Conservation (phyloP, 2,113 vertebrate species). For the Elachura formosa region DNA sequence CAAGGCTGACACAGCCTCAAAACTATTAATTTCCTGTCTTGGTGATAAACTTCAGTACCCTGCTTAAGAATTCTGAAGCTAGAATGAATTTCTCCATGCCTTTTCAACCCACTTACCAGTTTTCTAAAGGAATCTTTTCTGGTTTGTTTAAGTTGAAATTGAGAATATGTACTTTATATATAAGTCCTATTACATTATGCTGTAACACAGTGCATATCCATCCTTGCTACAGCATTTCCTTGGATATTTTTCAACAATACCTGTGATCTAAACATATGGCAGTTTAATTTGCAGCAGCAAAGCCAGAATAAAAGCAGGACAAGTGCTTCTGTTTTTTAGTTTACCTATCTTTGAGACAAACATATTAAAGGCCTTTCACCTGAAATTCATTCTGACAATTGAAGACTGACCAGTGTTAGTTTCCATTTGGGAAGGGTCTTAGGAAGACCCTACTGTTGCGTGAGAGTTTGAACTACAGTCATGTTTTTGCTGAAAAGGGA, state of each 20-base stretch:
- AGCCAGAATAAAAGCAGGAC: background rate
- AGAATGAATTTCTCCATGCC: background rate
- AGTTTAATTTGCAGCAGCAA: background rate
- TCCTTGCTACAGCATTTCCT: background rate
- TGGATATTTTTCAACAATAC: background rate
- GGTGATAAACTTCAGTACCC: background rate
- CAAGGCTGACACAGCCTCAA: background rate
- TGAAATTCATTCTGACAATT: background rate
- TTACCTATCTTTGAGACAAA: background rate
- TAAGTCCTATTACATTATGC: background rate
- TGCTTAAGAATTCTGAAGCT: background rate
- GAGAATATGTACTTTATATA: background rate
- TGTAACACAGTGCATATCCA: background rate
- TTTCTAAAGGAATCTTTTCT: background rate
- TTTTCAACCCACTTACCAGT: background rate
- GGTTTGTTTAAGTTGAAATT: background rate
- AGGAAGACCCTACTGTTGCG: background rate
- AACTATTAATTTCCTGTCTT: conserved; percentile 44
- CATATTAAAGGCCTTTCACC: background rate
- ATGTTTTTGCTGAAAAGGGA: background rate
- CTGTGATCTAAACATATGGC: rapidly evolving
- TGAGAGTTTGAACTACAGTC: background rate
- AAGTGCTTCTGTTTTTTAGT: background rate
- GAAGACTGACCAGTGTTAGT: background rate
- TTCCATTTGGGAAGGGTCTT: background rate